phyloP scores from a whole-genome alignment of 2,888 invertebrate genomes.

The Erpobdella octoculata region DNA sequence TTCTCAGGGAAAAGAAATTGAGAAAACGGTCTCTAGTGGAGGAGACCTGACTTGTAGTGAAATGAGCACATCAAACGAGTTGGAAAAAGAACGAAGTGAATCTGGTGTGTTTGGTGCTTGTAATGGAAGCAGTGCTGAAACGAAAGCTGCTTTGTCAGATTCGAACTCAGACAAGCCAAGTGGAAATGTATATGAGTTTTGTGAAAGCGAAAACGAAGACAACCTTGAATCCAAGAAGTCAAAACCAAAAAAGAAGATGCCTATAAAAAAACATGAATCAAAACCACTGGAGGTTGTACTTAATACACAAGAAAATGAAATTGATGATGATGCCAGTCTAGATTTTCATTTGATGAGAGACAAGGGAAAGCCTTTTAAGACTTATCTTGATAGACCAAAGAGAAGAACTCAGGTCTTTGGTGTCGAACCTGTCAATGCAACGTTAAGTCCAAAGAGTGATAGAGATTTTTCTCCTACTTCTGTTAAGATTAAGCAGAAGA shows the following conservation, averaged over 20 bases:
- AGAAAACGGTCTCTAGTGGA: neutral
- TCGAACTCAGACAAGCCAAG: neutral
- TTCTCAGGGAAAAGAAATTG: neutral
- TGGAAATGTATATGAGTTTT: conserved; percentile 5
- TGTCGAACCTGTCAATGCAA: neutral
- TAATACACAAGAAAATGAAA: too few species aligned
- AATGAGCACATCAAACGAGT: neutral
- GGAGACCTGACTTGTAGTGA: too few species aligned
- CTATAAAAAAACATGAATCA: neutral
- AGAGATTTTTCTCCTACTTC: neutral
- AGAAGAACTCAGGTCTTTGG: neutral
- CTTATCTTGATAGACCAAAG: conserved; percentile 15
- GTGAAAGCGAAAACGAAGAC: conserved; percentile 9
- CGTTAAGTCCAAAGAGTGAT: neutral
- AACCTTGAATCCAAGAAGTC: neutral
- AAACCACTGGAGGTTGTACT: too few species aligned
- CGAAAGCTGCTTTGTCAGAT: neutral
- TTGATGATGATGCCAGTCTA: neutral
- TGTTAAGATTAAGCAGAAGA: neutral
- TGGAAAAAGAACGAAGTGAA: neutral
- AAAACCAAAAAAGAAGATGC: neutral
- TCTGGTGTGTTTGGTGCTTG: too few species aligned
- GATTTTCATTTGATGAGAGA: neutral
- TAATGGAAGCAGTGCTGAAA: neutral
- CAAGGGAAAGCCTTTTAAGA: neutral